phyloP scores from a whole-genome alignment of 2,113 vertebrate species.

The human region DNA sequence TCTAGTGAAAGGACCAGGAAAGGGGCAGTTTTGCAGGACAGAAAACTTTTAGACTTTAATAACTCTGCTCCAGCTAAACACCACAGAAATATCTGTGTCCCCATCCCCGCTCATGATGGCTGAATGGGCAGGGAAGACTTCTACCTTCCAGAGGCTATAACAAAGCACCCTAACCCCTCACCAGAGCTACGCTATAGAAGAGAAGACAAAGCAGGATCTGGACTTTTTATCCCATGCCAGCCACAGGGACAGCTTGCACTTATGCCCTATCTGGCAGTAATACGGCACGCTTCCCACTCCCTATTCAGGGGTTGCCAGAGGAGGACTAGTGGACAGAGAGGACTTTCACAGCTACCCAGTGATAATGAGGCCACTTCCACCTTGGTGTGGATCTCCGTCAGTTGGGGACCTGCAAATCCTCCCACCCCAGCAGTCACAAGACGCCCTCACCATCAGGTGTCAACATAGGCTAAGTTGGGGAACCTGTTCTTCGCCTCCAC shows the following conservation, averaged over 20 bases:
- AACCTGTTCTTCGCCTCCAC: background rate
- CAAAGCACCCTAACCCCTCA: background rate
- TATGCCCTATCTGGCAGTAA: background rate
- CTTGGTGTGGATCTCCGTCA: background rate
- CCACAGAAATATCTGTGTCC: background rate
- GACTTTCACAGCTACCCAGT: background rate
- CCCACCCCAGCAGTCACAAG: background rate
- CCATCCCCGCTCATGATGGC: background rate
- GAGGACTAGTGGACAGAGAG: background rate
- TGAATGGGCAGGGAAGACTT: background rate
- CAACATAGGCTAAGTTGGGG: background rate
- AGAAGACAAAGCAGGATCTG: background rate
- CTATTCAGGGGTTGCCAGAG: background rate
- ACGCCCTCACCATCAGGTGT: background rate
- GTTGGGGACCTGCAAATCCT: background rate
- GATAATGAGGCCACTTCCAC: background rate
- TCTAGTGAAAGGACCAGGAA: background rate
- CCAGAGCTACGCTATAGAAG: background rate
- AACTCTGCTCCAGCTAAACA: background rate
- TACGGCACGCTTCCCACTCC: background rate
- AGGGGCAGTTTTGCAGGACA: background rate
- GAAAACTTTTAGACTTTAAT: background rate
- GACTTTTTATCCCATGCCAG: background rate
- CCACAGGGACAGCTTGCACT: background rate
- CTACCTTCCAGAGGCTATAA: fast-evolving